Evolutionary conservation across 2,888 invertebrate genomes (phyloP).

Genomic region (Nomada fabriciana): DNA sequence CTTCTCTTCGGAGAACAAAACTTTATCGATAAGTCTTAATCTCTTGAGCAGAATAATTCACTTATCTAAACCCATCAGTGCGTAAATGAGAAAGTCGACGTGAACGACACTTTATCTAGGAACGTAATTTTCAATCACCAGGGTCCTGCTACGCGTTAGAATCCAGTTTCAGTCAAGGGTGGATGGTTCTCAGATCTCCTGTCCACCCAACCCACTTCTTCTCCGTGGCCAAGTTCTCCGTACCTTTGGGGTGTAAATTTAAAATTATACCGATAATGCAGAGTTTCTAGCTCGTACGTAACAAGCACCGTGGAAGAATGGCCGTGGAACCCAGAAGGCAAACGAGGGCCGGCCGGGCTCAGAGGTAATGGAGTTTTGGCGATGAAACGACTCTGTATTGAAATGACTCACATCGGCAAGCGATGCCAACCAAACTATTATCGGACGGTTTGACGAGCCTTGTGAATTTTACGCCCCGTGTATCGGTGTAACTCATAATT

Average conservation of each 20-base stretch:
- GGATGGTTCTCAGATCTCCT: constrained; percentile 7
- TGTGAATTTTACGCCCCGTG: constrained; percentile 12
- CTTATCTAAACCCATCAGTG: background rate
- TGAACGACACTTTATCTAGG: constrained; percentile 48
- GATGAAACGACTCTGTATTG: constrained; percentile 79
- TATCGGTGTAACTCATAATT: constrained; percentile 42
- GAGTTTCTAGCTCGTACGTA: constrained; percentile 73
- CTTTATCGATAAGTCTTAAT: background rate
- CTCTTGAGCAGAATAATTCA: background rate
- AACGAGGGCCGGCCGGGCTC: constrained; percentile 26
- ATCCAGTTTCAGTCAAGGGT: constrained; percentile 33
- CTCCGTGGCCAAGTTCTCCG: background rate
- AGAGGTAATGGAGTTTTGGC: constrained; percentile 81
- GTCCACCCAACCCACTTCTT: background rate
- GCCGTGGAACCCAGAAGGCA: constrained; percentile 33
- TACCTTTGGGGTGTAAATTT: constrained; percentile 73
- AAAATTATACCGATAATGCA: constrained; percentile 79
- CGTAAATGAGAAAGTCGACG: constrained; percentile 48
- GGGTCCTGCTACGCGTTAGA: constrained; percentile 11
- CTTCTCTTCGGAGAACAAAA: background rate
- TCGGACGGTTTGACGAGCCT: constrained; percentile 63
- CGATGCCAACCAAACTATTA: constrained; percentile 72
- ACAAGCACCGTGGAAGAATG: constrained; percentile 68
- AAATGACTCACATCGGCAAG: constrained; percentile 73
- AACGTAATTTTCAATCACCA: constrained; percentile 28